These are phyloP conservation scores for Hepsetus odoe DNA, from an alignment of 2,113 vertebrate species.

Conservation along the genomic window DNA sequence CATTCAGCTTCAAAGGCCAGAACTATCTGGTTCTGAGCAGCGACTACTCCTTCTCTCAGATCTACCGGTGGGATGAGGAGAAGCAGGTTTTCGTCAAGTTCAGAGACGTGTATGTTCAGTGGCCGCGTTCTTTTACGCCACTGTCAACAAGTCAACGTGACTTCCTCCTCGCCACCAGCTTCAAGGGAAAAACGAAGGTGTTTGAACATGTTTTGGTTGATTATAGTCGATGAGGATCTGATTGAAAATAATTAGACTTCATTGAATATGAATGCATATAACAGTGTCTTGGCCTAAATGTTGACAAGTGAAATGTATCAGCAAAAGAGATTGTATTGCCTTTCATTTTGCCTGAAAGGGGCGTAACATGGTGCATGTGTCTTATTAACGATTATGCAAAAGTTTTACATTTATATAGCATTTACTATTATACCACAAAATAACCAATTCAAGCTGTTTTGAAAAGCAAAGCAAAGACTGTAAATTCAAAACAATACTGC, in stretches of 20 bases:
- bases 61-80: conserved; percentile 91
- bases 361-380: conserved; percentile 18
- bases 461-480: background rate
- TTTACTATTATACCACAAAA: conserved; percentile 10
- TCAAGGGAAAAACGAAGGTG: conserved; percentile 96
- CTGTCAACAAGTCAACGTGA: conserved; percentile 87
- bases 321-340: background rate
- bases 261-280: conserved; percentile 22
- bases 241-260: background rate
- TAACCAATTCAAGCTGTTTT: background rate
- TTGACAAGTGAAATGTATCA: conserved; percentile 33
- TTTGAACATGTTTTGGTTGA: conserved; percentile 93
- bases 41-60: conserved; percentile 96
- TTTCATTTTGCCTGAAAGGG: conserved; percentile 4
- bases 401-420: conserved; percentile 27
- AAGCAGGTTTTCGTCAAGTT: conserved; percentile 88
- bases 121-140: conserved; percentile 89
- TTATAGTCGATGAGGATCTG: conserved; percentile 85
- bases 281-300: conserved; percentile 14
- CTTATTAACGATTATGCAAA: conserved; percentile 29
- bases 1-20: conserved; percentile 87
- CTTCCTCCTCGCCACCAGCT: conserved; percentile 96
- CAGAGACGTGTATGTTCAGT: conserved; percentile 95
- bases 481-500: background rate
- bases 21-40: conserved; percentile 94